A percentile compares a stretch with the other conserved stretches of the same genome.
phyloP scores from a whole-genome alignment of 2,888 invertebrate genomes.

The Oasisia sp. region DNA sequence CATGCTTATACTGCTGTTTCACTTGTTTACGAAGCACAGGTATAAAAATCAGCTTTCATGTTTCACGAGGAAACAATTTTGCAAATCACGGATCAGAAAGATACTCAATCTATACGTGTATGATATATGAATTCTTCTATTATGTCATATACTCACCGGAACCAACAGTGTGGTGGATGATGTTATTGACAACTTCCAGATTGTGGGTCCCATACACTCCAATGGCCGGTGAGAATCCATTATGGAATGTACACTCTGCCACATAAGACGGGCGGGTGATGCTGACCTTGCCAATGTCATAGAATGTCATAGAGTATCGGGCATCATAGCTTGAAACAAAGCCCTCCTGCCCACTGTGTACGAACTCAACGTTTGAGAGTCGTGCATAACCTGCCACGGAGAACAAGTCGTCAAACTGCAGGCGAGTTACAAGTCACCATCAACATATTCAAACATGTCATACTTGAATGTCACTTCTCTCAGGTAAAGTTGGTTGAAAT shows the following conservation, averaged over 20 bases:
- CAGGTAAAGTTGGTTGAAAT: too few relatives aligned
- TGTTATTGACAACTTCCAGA: constrained; percentile 39
- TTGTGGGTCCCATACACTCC: constrained; percentile 39
- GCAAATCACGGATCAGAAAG: too few relatives aligned
- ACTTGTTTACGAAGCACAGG: too few relatives aligned
- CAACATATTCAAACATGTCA: too few relatives aligned
- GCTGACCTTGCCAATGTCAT: constrained; percentile 38
- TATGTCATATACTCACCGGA: constrained; percentile 32
- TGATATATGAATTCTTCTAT: too few relatives aligned
- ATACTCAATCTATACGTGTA: too few relatives aligned
- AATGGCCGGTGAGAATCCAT: constrained; percentile 43
- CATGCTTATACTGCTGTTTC: too few relatives aligned
- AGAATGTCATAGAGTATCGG: constrained; percentile 40
- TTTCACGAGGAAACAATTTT: too few relatives aligned
- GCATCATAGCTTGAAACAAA: constrained; percentile 39
- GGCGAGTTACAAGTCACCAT: too few relatives aligned
- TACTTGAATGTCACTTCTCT: too few relatives aligned
- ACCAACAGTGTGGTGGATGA: constrained; percentile 44
- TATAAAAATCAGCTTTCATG: too few relatives aligned
- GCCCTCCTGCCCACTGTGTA: constrained; percentile 43
- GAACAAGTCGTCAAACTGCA: too few relatives aligned
- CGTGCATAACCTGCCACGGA: constrained; percentile 41
- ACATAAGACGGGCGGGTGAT: constrained; percentile 38
- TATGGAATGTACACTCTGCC: constrained; percentile 39
- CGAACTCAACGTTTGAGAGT: constrained; percentile 41